phyloP scores from a whole-genome alignment of 2,113 vertebrate species.

The Melanocharis versteri region DNA sequence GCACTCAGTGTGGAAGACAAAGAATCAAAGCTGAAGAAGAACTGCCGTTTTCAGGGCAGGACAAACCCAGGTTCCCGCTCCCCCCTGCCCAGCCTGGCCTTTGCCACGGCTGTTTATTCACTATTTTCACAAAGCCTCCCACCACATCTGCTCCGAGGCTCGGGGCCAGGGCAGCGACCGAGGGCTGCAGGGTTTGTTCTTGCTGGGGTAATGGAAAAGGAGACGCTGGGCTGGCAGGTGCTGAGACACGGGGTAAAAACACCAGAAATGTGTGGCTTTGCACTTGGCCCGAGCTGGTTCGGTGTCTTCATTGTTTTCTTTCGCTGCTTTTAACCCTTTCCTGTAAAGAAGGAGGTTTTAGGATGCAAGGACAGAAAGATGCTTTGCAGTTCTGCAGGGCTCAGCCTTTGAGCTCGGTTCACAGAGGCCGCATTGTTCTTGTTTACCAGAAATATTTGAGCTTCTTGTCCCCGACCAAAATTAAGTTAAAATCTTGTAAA shows the following conservation, averaged over 20 bases:
- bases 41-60: rapidly evolving
- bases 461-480: neutral
- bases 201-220: neutral
- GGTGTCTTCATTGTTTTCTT: neutral
- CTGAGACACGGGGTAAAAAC: rapidly evolving
- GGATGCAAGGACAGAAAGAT: neutral
- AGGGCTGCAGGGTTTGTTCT: neutral
- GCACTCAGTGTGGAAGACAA: rapidly evolving
- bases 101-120: neutral
- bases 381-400: neutral
- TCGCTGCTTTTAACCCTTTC: conserved; percentile 11
- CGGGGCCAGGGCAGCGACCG: neutral
- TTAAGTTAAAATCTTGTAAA: conserved; percentile 36
- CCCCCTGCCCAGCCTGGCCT: neutral
- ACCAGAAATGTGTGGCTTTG: neutral
- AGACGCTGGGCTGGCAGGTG: neutral
- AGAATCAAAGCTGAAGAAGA: neutral
- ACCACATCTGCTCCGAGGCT: neutral
- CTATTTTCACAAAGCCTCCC: neutral
- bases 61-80: rapidly evolving
- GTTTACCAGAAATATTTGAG: conserved; percentile 41
- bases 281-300: neutral
- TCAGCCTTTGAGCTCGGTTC: neutral
- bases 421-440: conserved; percentile 3
- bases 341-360: neutral